Evolutionary conservation across 2,888 invertebrate genomes (phyloP), one percentile per base, ranked within the genome.

Genomic region (Campaea margaritaria): DNA sequence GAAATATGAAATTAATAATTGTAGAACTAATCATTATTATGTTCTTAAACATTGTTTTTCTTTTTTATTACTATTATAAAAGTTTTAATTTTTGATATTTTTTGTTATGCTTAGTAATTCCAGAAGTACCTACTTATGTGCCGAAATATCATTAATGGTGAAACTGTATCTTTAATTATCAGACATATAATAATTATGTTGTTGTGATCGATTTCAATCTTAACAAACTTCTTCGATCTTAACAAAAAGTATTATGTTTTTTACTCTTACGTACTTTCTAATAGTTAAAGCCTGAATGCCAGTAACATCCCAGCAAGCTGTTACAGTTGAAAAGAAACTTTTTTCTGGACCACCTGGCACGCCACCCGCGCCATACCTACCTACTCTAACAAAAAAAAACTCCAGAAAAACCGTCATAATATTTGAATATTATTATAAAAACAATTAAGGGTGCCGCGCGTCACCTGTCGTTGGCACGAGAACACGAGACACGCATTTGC

Each of bases 381-480:
- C 2, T 70, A 73, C 73, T 68, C 64, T 70, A 68, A 77, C 75
- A 87, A 82, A 91, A 92, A n/a, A 91, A 87, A 86, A 72, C 70
- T 48, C 56, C 69, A 73, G 75, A 87, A 91, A 84, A 90, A 91
- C 84, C 85, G 81, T 89, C 91, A 90, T 82, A 89, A 91, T 89
- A 92, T 92, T 92, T 92, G 89, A 92, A 91, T 92, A 91, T 90
- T 87, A 83, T 84, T 83, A 91, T 83, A 91, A 91, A 91, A 92
- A 92, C 87, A 92, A 91, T 91, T 90, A 91, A 88, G 89, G 85
- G 86, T 84, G 87, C 89, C 91, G 87, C 87, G 73, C 84, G 81
- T 91, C 92, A 91, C 91, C 91, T 91, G 92, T 92, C 89, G 89
- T 81, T 76, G 81, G 87, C 89, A 89, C 89, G 89, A 88, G 90